phyloP scores from a whole-genome alignment of 2,888 invertebrate species.

The Nysson spinosus region DNA sequence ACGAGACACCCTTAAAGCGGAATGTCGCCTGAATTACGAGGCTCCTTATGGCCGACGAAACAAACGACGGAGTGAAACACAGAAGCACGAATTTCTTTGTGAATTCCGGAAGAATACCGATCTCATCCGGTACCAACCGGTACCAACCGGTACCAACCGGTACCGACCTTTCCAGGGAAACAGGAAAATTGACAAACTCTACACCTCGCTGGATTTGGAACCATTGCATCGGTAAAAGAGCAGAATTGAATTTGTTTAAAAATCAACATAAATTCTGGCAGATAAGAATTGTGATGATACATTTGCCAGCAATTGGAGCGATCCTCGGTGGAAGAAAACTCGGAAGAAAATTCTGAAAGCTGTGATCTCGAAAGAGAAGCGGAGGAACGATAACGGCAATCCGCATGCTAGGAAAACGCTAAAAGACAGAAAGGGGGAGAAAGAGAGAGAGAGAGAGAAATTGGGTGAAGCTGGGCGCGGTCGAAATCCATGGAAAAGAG shows the following conservation, averaged over 20 bases:
- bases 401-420: slow-evolving; percentile 1
- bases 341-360: too few species aligned
- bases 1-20: slow-evolving; percentile 47
- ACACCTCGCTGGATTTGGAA: too few species aligned
- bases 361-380: background rate
- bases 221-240: too few species aligned
- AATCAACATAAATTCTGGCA: too few species aligned
- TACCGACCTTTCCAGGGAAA: too few species aligned
- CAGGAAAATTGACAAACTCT: too few species aligned
- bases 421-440: background rate
- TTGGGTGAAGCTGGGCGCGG: slow-evolving; percentile 27
- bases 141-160: too few species aligned
- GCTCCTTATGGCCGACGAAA: slow-evolving; percentile 49
- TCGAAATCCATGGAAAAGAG: slow-evolving; percentile 39
- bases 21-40: slow-evolving; percentile 59
- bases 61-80: slow-evolving; percentile 49
- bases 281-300: too few species aligned
- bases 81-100: slow-evolving; percentile 57
- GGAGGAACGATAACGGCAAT: slow-evolving; percentile 13
- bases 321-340: too few species aligned
- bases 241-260: too few species aligned
- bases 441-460: slow-evolving; percentile 12
- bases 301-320: too few species aligned
- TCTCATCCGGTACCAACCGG: slow-evolving; percentile 52
- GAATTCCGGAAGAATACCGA: slow-evolving; percentile 53